These are phyloP conservation scores for Psix sp. DNA, from an alignment of 1,140 invertebrate species.

Conservation along the genomic window DNA sequence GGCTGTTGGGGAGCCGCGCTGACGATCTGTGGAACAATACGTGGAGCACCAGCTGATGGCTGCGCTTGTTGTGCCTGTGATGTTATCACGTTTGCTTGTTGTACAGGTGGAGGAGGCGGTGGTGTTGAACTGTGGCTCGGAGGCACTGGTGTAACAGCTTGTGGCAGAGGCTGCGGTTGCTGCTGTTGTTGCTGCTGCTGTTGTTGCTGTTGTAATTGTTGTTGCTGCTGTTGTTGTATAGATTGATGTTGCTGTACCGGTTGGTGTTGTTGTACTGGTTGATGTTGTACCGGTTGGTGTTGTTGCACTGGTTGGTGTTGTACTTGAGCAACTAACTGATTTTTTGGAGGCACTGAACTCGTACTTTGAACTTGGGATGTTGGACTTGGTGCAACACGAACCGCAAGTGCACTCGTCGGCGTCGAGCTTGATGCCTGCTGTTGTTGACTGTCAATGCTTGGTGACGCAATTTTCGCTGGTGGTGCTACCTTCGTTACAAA, in stretches of 20 bases:
- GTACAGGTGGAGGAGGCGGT: conserved; percentile 12
- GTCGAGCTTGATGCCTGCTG: neutral
- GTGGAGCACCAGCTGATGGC: conserved; percentile 59
- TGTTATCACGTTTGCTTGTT: conserved; percentile 3
- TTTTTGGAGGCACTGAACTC: conserved; percentile 27
- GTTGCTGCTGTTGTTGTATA: no score
- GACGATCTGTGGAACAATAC: conserved; percentile 59
- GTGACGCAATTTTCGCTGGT: conserved; percentile 1
- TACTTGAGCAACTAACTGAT: conserved; percentile 47
- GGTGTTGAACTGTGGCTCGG: conserved; percentile 7
- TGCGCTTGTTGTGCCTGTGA: conserved; percentile 42
- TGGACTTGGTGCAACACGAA: conserved; percentile 7
- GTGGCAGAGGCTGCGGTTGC: no score
- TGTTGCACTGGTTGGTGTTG: conserved; percentile 50
- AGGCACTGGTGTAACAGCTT: conserved; percentile 20
- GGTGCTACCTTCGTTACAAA: neutral
- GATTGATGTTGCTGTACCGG: neutral
- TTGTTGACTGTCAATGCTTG: neutral
- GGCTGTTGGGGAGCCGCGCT: conserved; percentile 62
- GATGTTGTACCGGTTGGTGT: conserved; percentile 4
- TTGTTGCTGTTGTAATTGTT: no score
- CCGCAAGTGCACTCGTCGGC: neutral
- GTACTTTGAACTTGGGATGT: conserved; percentile 25
- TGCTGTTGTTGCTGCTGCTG: no score
- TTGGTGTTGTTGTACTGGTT: neutral